Base-by-base conservation (phyloP, 2,797 vertebrate genomes). In the Sciaenops ocellatus region DNA sequence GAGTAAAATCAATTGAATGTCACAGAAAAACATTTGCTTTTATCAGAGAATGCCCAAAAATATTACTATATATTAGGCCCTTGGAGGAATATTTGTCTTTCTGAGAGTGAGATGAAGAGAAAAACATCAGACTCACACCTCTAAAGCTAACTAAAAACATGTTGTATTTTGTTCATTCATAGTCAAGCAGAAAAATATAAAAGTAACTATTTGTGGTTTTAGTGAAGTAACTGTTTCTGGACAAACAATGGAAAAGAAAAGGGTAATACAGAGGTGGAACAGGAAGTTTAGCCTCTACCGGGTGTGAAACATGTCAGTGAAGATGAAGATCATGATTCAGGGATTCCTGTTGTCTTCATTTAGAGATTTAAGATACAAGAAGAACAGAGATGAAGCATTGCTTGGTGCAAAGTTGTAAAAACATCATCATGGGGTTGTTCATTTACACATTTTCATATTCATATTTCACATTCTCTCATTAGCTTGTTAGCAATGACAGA, bases 1-100 rank as follows among this genome's bases (percentile, higher is more conserved):
- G 30, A 65, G 61, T 48, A 59, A 63, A 22, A 55, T 69, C 4
- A 26, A 28, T 20, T 57, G 26, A 56, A 52, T 1, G 1, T 73
- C 18, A 62, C 26, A 54, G 34, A 18, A 78, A 55, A 77, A 80
- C 3, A 61, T 70, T 60, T 50, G 42, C 30, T 71, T 78, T 56
- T 26, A 56, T 44, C 18, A 65, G 24, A 75, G 13, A 65, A 18
- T 68, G 54, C 57, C 55, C 41, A 52, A 73, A 75, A 50, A 26
- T 68, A n/a, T 48, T 41, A n/a, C 30, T n/a, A n/a, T n/a, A n/a
- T n/a, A n/a, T n/a, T n/a, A n/a, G n/a, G n/a, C n/a, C n/a, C n/a
- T n/a, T 69, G 46, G 56, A 66, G 52, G 30, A 69, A 70, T 7
- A 69, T 30, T 26, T 55, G 26, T 80, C 30, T 50, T n/a, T 26